These are phyloP conservation scores for Rhabdornis inornatus DNA, from an alignment of 2,113 vertebrate genomes.

Conservation along the genomic window DNA sequence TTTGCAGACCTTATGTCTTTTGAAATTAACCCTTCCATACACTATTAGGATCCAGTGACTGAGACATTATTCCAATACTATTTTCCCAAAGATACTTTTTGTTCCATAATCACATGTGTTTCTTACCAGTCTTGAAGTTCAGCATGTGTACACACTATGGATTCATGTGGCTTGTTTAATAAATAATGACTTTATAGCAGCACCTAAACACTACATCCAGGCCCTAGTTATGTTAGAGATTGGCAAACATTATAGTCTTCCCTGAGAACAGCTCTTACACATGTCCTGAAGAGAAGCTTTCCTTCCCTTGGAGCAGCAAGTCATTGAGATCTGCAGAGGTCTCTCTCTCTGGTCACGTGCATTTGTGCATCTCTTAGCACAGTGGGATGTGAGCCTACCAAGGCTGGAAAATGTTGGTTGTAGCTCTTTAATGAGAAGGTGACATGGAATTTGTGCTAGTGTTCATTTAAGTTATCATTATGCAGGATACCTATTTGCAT, in stretches of 20 bases:
- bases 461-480: not conserved
- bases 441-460: not conserved
- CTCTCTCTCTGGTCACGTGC: rapidly evolving
- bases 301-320: not conserved
- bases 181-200: not conserved
- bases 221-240: not conserved
- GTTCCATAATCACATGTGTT: not conserved
- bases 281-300: not conserved
- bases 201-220: not conserved
- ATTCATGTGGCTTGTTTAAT: not conserved
- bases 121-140: not conserved
- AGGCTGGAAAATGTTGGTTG: not conserved
- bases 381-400: not conserved
- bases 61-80: not conserved
- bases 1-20: not conserved
- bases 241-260: not conserved
- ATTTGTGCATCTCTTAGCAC: not conserved
- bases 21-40: not conserved
- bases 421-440: not conserved
- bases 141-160: not conserved
- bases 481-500: not conserved
- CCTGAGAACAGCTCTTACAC: not conserved
- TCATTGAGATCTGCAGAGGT: not conserved
- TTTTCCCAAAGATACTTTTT: not conserved
- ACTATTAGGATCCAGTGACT: not conserved